These are phyloP conservation scores for Sarcophaga rosellei DNA, from an alignment of 2,888 invertebrate genomes.

Conservation along the genomic window DNA sequence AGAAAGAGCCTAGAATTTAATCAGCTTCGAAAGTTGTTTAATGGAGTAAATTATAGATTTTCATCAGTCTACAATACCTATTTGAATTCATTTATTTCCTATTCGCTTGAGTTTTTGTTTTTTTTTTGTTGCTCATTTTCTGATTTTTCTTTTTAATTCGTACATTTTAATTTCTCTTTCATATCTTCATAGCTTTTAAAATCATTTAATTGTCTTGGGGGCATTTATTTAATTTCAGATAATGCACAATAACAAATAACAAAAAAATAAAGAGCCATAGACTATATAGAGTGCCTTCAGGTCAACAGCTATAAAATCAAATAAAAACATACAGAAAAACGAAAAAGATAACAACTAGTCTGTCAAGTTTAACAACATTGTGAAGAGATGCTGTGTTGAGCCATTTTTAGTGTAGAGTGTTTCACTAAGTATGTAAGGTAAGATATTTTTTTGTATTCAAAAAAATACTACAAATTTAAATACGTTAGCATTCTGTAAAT, in stretches of 20 bases:
- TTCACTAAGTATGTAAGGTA: no score
- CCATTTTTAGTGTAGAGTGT: no score
- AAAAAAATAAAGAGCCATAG: neutral
- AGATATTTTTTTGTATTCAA: no score
- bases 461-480: no score
- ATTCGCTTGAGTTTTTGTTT: conserved; percentile 8
- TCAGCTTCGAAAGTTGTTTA: no score
- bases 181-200: conserved; percentile 11
- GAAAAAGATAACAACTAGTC: neutral
- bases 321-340: neutral
- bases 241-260: conserved; percentile 11
- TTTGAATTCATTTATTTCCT: no score
- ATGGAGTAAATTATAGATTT: no score
- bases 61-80: no score
- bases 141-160: no score
- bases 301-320: conserved; percentile 7
- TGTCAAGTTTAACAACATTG: neutral
- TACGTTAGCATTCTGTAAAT: no score
- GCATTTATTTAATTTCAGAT: conserved; percentile 48
- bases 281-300: conserved; percentile 5
- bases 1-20: no score
- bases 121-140: neutral
- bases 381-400: no score
- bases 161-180: neutral
- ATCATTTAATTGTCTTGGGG: conserved; percentile 34